Base-by-base conservation (phyloP, 1,140 invertebrate species). In the Dryas iulia region DNA sequence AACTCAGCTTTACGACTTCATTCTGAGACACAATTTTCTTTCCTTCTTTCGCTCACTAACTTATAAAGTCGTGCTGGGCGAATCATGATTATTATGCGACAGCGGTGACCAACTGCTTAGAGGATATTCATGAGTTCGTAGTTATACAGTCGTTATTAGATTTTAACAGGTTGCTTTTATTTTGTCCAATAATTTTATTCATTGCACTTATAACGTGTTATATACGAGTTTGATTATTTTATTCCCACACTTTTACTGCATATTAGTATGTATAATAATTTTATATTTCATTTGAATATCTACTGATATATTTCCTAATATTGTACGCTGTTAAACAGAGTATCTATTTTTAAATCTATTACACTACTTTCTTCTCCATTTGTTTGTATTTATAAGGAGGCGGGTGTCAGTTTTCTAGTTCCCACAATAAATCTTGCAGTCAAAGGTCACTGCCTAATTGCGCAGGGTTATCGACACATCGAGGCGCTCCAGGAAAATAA, bases 361-460 rank as follows among this genome's bases (percentile, higher is more conserved):
- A 21, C 39, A 47, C 7, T 21, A 47, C 14, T 47, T 47, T 47
- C 7, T 10, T 14, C 0, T 21, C 3, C 18, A 21, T 47, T 7
- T 65, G 30, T 56, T 57, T 58, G 25, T 35, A 31, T 65, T 25
- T 53, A 23, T 60, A 58, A 33, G 54, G 10, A 58, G 60, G 52
- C 58, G 28, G 63, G 62, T 77, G 74, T 80, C 74, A 84, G 85
- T 85, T 84, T 83, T 77, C 72, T 73, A 71, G 67, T 87, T 90
- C 89, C 81, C 87, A 91, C 84, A 81, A 85, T 84, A 86, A 85
- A 89, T 86, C 81, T 71, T 74, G 47, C 71, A 77, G 86, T 88
- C 84, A 87, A 80, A 89, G 89, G 81, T 91, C 88, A 83, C 67
- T 77, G 81, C 71, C 84, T 90, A 90, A 90, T 88, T 87, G 84